Evolutionary conservation across 2,113 vertebrate genomes (phyloP), one percentile per base, ranked within the genome.

Genomic region (Loxodonta africana): DNA sequence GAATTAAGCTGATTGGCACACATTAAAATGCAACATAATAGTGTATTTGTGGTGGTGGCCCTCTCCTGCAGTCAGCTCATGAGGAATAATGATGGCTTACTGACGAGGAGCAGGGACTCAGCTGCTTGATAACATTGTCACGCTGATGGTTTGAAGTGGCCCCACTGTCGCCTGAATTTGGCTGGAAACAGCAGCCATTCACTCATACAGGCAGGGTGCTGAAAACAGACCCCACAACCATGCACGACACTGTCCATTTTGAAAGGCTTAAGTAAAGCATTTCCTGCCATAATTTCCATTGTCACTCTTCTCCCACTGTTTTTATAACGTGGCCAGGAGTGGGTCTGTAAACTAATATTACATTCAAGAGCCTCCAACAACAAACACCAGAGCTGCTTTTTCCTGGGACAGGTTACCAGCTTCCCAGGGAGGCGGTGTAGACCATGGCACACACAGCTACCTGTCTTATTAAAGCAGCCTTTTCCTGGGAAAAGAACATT

Each of bases 21-120:
- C 92, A 97, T 97, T 97, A 98, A 97, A 96, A 98, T 81, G 87
- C 57, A 95, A 21, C 78, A 96, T 93, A 98, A 97, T 93, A 88
- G 95, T 93, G 93, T 97, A 91, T 96, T 93, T 94, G 60, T 96
- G 53, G 11, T 78, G 9, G 95, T 94, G 86, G 73, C 77, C 74
- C 53, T 53, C 93, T 48, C 87, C 97, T 97, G 84, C 94, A 28
- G 91, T 80, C 93, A 94, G 69, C 6, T 97, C 93, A 88, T 74
- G 93, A 95, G 93, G 97, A 97, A 96, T 97, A 99, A 98, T 96
- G 96, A 95, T 0, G 5, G 97, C 95, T 97, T 96, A 87, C 97
- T 95, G 98, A 97, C 74, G 53, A 96, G 97, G 96, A 98, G 90
- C 93, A 94, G 94, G 97, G 95, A 62, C 92, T 97, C 97, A 90